Base-by-base conservation (phyloP, 2,888 invertebrate genomes). In the Balanococcus diminutus region DNA sequence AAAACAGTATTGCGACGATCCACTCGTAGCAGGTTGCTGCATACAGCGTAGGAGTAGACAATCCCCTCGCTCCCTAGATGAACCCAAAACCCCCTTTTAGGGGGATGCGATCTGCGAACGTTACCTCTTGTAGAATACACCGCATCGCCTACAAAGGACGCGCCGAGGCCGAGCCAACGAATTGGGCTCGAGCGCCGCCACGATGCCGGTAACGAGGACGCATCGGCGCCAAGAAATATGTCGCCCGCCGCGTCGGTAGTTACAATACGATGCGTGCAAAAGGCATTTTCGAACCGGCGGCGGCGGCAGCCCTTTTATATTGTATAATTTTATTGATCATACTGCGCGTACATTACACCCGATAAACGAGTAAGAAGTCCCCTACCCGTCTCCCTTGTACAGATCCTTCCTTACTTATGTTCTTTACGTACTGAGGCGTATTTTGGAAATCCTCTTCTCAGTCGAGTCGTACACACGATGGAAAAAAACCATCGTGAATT, bases 191-290 rank as follows among this genome's bases (percentile, higher is more conserved):
- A 61, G 61, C 72, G 84, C 67, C 84, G 83, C 82, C 82, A 82
- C 46, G 28, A 82, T 31, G 82, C 82, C 82, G 67, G 39, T 72
- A 72, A 84, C 67, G 79, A 85, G 85, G 85, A 85, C 85, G 79
- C 85, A 75, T 42, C 75, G 85, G 85, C 85, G 85, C 85, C 85
- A 85, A 85, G 85, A 85, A 85, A 51, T 85, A 85, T 72, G 85
- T 79, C 85, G 85, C 85, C 85, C 79, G 31, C 28, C 31, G 75
- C 79, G 31, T n/a, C 31, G 75, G 22, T 75, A 39, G 42, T 46
- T 46, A 72, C 25, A 79, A 75, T 46, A 28, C 46, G 83, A 83
- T 85, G 85, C 85, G 85, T 85, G 85, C 85, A 46, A 46, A 79
- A 85, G 85, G 85, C 85, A 85, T 85, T 85, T 85, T 75, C 67